Conservation (phyloP, 2,113 vertebrate genomes). For the mouse (Mus musculus) region GRCm39 chr15:83029001-83029500, state of each 20-base stretch:
- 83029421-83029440: too few relatives aligned
- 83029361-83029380: neutral
- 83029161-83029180: neutral
- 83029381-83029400: neutral
- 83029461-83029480: too few relatives aligned
- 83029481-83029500: too few relatives aligned
- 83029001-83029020: neutral
- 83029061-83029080: neutral
- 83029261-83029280: neutral
- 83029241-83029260: fast-evolving
- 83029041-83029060: neutral
- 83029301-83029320: neutral
- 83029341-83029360: neutral
- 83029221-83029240: neutral
- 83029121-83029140: neutral
- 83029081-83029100: neutral
- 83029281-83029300: neutral
- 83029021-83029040: neutral
- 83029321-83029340: neutral
- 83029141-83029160: neutral
- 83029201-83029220: neutral
- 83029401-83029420: neutral
- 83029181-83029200: neutral
- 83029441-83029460: too few relatives aligned
- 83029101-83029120: too few relatives aligned